Evolutionary conservation across 2,888 invertebrate genomes (phyloP).

Genomic region (Rambutsinella grinnellia): DNA sequence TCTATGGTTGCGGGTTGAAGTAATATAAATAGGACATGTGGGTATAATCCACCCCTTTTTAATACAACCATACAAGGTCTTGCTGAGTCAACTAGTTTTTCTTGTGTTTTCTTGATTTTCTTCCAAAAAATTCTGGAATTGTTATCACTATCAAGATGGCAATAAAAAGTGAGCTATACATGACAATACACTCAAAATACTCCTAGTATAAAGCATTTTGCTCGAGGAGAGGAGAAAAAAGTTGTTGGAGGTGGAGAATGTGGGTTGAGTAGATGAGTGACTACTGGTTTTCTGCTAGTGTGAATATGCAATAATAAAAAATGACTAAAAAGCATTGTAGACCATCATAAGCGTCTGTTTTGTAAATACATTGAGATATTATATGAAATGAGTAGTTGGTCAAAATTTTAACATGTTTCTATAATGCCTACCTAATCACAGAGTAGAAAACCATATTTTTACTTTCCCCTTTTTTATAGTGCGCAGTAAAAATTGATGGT

Average conservation of each 20-base stretch:
- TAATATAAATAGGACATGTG: neutral
- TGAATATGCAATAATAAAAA: conserved; percentile 20
- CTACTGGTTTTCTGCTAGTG: neutral
- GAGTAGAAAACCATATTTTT: too few relatives aligned
- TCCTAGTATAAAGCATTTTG: too few relatives aligned
- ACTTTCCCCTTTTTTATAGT: too few relatives aligned
- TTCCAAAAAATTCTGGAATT: conserved; percentile 31
- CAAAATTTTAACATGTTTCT: too few relatives aligned
- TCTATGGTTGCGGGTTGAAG: too few relatives aligned
- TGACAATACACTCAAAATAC: conserved; percentile 54
- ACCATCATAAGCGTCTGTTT: too few relatives aligned
- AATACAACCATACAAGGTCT: too few relatives aligned
- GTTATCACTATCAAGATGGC: conserved; percentile 55
- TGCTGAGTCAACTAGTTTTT: conserved; percentile 13
- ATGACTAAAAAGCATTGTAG: too few relatives aligned
- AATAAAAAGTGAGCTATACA: conserved; percentile 49
- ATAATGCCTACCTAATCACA: too few relatives aligned
- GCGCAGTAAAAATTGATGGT: too few relatives aligned
- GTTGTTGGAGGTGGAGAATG: conserved; percentile 43
- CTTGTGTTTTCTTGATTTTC: neutral
- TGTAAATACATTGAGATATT: too few relatives aligned
- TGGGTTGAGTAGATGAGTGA: conserved; percentile 13
- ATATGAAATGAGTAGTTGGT: too few relatives aligned
- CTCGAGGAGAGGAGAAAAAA: conserved; percentile 1
- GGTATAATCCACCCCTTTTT: neutral